Evolutionary conservation across 2,113 vertebrate species (phyloP).

Genomic region (Lichenostomus cassidix): DNA sequence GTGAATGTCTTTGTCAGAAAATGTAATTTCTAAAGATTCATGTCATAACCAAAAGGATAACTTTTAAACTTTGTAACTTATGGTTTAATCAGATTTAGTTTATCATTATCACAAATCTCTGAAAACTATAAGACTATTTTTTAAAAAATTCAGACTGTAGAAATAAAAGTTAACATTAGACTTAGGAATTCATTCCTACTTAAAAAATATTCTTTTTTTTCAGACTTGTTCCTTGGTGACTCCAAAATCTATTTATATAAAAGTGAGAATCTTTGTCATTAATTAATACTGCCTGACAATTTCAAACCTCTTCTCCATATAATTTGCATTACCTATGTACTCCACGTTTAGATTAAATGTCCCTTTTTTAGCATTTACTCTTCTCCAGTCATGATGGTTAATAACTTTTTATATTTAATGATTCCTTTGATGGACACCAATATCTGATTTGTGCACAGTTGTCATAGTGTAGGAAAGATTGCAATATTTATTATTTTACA

Average conservation of each 20-base stretch:
- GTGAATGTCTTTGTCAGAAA: not conserved
- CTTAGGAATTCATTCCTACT: not conserved
- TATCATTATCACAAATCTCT: not conserved
- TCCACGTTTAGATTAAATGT: not conserved
- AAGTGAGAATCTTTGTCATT: not conserved
- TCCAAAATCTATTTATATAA: not conserved
- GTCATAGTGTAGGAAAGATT: not conserved
- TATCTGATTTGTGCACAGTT: not conserved
- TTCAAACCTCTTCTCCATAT: not conserved
- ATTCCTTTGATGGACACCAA: not conserved
- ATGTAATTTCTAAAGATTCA: not conserved
- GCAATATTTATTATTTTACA: not conserved
- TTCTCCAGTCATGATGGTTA: not conserved
- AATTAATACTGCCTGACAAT: not conserved
- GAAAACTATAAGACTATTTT: not conserved
- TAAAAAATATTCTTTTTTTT: not conserved
- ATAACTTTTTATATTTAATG: not conserved
- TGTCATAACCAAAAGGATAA: not conserved
- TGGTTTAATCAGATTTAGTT: not conserved
- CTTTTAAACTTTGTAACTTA: not conserved
- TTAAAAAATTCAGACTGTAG: not conserved
- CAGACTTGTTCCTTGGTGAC: not conserved
- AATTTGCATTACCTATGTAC: not conserved
- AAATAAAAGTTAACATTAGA: not conserved
- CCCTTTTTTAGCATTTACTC: not conserved